Evolutionary conservation across 1,140 invertebrate genomes (phyloP).

Genomic region (Drosophila quadrilineata): DNA sequence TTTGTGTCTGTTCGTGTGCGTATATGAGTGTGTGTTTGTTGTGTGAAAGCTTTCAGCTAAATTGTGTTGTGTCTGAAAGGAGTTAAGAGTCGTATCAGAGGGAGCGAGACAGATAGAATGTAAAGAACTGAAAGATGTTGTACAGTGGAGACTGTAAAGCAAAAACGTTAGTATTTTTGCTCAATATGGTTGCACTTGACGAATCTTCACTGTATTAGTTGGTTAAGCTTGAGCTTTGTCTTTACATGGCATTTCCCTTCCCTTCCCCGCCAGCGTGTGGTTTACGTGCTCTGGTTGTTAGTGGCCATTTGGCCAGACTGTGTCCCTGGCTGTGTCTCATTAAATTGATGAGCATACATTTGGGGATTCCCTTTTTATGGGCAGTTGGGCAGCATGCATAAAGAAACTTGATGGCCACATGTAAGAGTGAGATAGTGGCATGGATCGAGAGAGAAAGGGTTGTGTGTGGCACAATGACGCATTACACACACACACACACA

Average conservation of each 20-base stretch:
- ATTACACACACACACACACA: too few species aligned
- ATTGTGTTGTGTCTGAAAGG: conserved; percentile 42
- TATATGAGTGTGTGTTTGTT: conserved; percentile 7
- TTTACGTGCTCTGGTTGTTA: conserved; percentile 41
- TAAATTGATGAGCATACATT: conserved; percentile 58
- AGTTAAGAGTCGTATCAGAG: conserved; percentile 20
- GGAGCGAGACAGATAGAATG: not conserved
- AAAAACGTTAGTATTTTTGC: not conserved
- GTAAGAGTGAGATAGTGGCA: not conserved
- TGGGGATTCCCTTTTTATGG: conserved; percentile 51
- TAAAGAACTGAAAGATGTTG: conserved; percentile 2
- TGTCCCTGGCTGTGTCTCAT: conserved; percentile 26
- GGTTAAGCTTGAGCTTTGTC: conserved; percentile 18
- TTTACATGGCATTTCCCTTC: not conserved
- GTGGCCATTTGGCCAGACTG: conserved; percentile 29
- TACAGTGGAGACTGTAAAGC: not conserved
- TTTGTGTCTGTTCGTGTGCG: too few species aligned
- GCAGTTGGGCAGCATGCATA: not conserved
- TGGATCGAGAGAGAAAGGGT: conserved; percentile 2
- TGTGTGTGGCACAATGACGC: conserved; percentile 26
- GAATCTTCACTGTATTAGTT: too few species aligned
- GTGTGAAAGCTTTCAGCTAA: conserved; percentile 29
- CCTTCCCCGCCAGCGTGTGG: not conserved
- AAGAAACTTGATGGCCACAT: too few species aligned
- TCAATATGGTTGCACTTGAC: too few species aligned